Evolutionary conservation across 2,113 vertebrate genomes (phyloP).

Genomic region (Spheniscus mendiculus): DNA sequence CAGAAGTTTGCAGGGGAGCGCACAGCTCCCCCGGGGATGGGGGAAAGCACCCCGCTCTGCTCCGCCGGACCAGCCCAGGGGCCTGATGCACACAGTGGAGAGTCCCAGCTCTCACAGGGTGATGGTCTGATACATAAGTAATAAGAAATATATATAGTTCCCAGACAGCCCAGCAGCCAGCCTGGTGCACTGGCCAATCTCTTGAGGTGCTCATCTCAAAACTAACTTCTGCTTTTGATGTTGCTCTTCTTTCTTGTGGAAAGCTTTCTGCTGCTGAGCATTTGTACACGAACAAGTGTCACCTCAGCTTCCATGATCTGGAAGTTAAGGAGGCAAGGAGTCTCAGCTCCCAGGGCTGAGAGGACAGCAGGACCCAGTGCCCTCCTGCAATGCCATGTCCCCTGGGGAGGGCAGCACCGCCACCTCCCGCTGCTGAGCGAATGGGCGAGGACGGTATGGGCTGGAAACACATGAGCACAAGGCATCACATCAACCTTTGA

Average conservation of each 20-base stretch:
- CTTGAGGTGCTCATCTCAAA: neutral
- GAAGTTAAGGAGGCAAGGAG: neutral
- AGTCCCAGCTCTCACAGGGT: neutral
- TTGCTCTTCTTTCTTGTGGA: neutral
- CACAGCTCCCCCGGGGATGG: neutral
- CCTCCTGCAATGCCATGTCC: neutral
- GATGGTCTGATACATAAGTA: neutral
- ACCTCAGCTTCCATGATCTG: neutral
- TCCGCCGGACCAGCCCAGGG: fast-evolving
- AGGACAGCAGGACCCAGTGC: neutral
- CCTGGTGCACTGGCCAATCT: neutral
- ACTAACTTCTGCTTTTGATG: neutral
- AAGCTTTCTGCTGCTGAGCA: neutral
- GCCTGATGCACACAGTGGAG: fast-evolving
- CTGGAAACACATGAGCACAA: neutral
- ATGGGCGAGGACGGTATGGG: fast-evolving
- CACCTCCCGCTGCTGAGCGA: neutral
- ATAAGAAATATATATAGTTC: neutral
- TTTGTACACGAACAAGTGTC: fast-evolving
- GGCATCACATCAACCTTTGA: neutral
- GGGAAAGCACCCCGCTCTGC: fast-evolving
- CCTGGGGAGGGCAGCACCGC: fast-evolving
- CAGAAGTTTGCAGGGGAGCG: neutral
- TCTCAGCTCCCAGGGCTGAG: neutral
- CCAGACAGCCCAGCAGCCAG: neutral